Evolutionary conservation across 64 coral and sea anemone genomes (phyloP).

Genomic region (Dendronephthya gigantea): DNA sequence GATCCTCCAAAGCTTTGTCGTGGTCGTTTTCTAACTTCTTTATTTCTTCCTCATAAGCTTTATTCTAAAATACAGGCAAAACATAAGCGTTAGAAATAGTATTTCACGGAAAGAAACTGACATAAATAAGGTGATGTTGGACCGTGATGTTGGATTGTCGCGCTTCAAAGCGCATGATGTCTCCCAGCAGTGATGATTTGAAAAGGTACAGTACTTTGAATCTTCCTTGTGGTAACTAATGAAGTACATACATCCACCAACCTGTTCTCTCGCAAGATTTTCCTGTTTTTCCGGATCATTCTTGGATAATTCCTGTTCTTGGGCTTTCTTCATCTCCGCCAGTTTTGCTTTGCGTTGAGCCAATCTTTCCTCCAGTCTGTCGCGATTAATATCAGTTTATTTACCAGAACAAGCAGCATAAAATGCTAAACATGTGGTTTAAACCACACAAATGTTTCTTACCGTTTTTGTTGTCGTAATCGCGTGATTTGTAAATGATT

Average conservation of each 20-base stretch:
- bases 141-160: too few species aligned
- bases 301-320: conserved; percentile 47
- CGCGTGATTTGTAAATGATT: conserved; percentile 85
- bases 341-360: conserved; percentile 72
- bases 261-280: conserved; percentile 32
- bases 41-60: conserved; percentile 87
- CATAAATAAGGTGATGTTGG: too few species aligned
- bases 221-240: too few species aligned
- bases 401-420: neutral
- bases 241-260: neutral
- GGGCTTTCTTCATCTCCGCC: conserved; percentile 47
- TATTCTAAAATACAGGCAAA: conserved; percentile 49
- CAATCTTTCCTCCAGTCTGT: conserved; percentile 64
- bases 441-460: neutral
- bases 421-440: too few species aligned
- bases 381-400: neutral
- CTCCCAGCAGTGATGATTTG: neutral
- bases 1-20: conserved; percentile 54
- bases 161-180: neutral
- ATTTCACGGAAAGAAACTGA: neutral
- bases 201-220: too few species aligned
- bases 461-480: conserved; percentile 91
- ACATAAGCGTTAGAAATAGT: neutral
- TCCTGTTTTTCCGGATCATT: conserved; percentile 44
- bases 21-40: conserved; percentile 89